Conservation (phyloP, 2,888 invertebrate species). For the Osedax fenrisi region DNA sequence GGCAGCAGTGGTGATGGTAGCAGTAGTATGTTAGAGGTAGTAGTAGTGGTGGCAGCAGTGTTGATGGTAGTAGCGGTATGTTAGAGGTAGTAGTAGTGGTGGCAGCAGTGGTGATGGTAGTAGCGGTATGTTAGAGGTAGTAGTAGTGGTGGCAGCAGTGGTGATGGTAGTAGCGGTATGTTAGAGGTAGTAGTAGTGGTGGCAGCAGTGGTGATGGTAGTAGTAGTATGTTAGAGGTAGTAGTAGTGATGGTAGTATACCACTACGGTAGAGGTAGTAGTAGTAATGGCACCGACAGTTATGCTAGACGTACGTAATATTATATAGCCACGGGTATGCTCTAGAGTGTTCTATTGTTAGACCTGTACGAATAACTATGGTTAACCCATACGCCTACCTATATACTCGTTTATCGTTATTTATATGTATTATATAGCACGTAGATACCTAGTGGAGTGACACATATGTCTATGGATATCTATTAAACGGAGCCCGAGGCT, state of each 20-base stretch:
- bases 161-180: conserved; percentile 21
- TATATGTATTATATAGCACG: too few relatives aligned
- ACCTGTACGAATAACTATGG: too few relatives aligned
- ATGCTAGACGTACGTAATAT: neutral
- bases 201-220: conserved; percentile 8
- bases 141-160: conserved; percentile 15
- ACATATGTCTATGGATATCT: too few relatives aligned
- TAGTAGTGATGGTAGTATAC: neutral
- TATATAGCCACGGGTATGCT: too few relatives aligned
- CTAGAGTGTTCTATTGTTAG: too few relatives aligned
- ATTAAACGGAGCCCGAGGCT: too few relatives aligned
- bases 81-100: conserved; percentile 20
- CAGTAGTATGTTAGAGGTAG: neutral
- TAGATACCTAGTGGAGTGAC: too few relatives aligned
- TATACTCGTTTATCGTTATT: too few relatives aligned
- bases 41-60: neutral
- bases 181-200: conserved; percentile 23
- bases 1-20: too few relatives aligned
- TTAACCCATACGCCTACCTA: too few relatives aligned
- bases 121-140: conserved; percentile 18
- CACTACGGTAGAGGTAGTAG: neutral
- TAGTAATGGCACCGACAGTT: neutral
- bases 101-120: conserved; percentile 16
- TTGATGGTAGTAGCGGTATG: neutral
- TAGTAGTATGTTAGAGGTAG: neutral